Base-by-base conservation (phyloP, 2,888 invertebrate species). In the Sabatieria punctata region DNA sequence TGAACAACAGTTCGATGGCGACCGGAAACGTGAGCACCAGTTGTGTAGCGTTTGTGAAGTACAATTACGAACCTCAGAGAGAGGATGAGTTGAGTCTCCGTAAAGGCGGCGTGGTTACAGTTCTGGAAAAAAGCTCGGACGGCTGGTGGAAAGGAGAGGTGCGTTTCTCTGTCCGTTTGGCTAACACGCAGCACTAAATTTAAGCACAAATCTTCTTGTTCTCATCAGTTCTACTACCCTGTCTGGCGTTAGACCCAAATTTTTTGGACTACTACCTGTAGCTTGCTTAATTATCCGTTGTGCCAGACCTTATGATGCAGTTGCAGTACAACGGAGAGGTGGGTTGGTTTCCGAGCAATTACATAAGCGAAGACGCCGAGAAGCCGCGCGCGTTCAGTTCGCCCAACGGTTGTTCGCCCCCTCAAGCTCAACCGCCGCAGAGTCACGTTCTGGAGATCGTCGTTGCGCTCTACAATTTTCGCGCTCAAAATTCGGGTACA, bases 341-440 rank as follows among this genome's bases (percentile, higher is more conserved):
- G 23, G 82, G 83, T 21, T 89, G 97, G 97, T 97, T 95, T 68
- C 97, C 97, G 11, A 91, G 91, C 44, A 97, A 97, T 72, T 97
- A 97, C 71, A 93, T 93, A 52, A 58, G 58, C 24, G 66, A 67
- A 49, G 58, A 60, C 27, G 52, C 49, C 23, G 13, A 15, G 24
- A n/a, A n/a, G n/a, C n/a, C n/a, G n/a, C n/a, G n/a, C n/a, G n/a
- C n/a, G n/a, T n/a, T n/a, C n/a, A 30, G 8, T 8, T 11, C 30
- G 8, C 30, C 30, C 8, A 30, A 30, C 30, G 30, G 30, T 15
- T 8, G 8, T 1, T 18, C 42, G 24, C 26, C 50, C 15, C 21
- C 26, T 18, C 37, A 27, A 8, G 8, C 15, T 15, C 30, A 30
- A 11, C 33, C 25, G 4, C n/a, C n/a, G n/a, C n/a, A n/a, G n/a